Evolutionary conservation across 2,113 vertebrate genomes (phyloP).

Genomic region (Cygnus buccinator): DNA sequence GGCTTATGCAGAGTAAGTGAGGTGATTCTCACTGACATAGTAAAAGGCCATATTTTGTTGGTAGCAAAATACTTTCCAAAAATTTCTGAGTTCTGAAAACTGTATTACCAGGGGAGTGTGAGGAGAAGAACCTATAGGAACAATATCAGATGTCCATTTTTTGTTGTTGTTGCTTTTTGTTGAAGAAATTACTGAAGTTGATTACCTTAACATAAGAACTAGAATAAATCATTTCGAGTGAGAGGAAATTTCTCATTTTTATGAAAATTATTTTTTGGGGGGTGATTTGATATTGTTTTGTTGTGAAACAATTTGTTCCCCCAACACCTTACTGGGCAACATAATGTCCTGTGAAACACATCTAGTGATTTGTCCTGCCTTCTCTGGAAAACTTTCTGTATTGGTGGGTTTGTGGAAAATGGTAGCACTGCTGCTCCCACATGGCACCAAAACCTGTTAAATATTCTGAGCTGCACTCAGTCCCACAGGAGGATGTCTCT

Average conservation of each 20-base stretch:
- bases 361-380: neutral
- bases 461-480: neutral
- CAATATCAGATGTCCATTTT: neutral
- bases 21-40: neutral
- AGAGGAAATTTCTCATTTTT: neutral
- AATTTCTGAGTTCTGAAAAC: neutral
- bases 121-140: neutral
- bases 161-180: neutral
- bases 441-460: neutral
- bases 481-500: neutral
- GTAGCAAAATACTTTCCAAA: neutral
- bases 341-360: neutral
- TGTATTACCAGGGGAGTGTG: neutral
- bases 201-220: neutral
- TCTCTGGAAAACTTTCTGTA: neutral
- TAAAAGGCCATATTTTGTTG: neutral
- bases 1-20: fast-evolving
- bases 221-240: neutral
- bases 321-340: fast-evolving
- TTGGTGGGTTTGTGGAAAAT: neutral
- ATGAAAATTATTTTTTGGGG: neutral
- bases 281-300: neutral
- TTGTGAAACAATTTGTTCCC: neutral
- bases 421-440: fast-evolving
- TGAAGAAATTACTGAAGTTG: neutral